Base-by-base conservation (phyloP, 2,888 invertebrate genomes). In the Limnephilus lunatus region DNA sequence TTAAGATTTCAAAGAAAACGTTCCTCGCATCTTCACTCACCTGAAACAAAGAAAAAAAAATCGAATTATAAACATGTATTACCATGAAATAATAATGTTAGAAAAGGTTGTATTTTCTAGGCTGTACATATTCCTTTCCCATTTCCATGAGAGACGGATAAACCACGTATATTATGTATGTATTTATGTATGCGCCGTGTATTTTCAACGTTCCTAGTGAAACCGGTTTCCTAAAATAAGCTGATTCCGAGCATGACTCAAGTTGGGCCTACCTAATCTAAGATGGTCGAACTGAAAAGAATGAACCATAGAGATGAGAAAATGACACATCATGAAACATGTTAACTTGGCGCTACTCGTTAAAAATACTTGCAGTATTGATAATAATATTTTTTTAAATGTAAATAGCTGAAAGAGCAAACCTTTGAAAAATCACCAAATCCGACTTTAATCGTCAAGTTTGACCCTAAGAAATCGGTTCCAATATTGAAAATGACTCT, bases 191-290 rank as follows among this genome's bases (percentile, higher is more conserved):
- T 68, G 68, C 68, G 68, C 68, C 68, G 68, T 2, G 68, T 25
- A n/a, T 68, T 68, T 68, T 68, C 68, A 68, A 68, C 68, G 68
- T 68, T 19, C 68, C 68, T 19, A 68, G 25, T 68, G 68, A 68
- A 68, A 68, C 68, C 68, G 68, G 68, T 68, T 68, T 68, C 68
- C 68, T n/a, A 68, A 68, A 68, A 68, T 68, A 68, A 68, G 68
- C 25, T 2, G 68, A 25, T 68, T 68, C 68, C 7, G 68, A 68
- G 68, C n/a, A n/a, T n/a, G 68, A 68, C 25, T 25, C 25, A 25
- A 68, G 68, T n/a, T 68, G n/a, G 68, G 68, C 68, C 9, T 19
- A 53, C 53, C 19, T 68, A 68, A 68, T 68, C 25, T n/a, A 25
- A n/a, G 25, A 68, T 68, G 2, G 68, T 25, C 25, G 25, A 68